These are phyloP conservation scores for Sebastes aleutianus DNA, from an alignment of 2,797 vertebrate species.

Conservation along the genomic window DNA sequence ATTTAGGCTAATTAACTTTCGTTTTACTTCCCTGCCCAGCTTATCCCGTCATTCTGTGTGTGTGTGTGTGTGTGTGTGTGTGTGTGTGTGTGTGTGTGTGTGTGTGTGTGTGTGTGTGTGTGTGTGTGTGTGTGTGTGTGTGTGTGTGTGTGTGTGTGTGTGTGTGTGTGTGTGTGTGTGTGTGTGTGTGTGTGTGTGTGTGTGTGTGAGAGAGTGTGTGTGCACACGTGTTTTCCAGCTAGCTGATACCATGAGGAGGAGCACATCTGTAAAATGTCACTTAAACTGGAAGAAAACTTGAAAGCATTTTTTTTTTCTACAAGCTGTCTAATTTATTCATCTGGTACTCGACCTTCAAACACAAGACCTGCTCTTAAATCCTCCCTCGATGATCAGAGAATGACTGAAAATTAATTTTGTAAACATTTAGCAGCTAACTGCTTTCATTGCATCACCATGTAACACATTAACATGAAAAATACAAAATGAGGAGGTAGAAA, in stretches of 20 bases:
- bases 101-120: not conserved
- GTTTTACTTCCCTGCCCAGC: conserved; percentile 8
- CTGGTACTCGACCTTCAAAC: not conserved
- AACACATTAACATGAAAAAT: not conserved
- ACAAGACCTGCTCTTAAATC: not conserved
- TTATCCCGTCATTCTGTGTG: conserved; percentile 4
- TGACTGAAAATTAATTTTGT: not conserved
- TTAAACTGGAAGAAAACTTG: not conserved
- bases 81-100: not conserved
- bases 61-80: not conserved
- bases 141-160: not conserved
- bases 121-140: not conserved
- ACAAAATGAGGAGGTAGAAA: not conserved
- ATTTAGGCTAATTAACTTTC: conserved; percentile 37
- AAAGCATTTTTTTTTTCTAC: not conserved
- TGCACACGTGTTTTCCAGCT: not conserved
- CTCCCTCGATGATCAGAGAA: not conserved
- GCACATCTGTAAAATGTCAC: not conserved
- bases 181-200: no score
- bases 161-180: not conserved
- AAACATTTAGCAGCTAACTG: not conserved
- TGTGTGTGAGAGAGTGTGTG: no score
- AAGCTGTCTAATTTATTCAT: not conserved
- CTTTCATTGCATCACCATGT: not conserved
- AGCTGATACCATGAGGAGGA: not conserved